phyloP scores from a whole-genome alignment of 2,113 vertebrate genomes.

The Lipophrys pholis region DNA sequence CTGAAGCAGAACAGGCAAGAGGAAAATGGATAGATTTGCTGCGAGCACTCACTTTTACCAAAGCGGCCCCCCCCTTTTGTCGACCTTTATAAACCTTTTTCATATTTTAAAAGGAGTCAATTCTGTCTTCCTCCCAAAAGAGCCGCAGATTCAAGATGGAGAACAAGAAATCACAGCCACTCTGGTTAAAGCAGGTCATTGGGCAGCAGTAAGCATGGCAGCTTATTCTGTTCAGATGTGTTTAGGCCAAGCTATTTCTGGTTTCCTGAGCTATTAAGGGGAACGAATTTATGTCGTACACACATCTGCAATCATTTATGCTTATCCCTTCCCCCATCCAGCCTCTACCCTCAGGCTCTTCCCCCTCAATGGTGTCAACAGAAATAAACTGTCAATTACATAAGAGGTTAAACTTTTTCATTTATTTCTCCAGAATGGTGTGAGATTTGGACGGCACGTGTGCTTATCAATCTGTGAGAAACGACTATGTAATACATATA shows the following conservation, averaged over 20 bases:
- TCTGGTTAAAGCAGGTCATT: constrained; percentile 32
- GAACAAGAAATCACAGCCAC: background rate
- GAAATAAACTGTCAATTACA: constrained; percentile 46
- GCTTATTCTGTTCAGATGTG: constrained; percentile 23
- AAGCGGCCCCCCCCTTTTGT: constrained; percentile 39
- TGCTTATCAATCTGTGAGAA: constrained; percentile 9
- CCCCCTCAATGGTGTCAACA: constrained; percentile 7
- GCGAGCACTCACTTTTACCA: constrained; percentile 30
- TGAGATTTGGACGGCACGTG: constrained; percentile 14
- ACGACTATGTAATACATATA: background rate
- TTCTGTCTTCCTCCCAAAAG: constrained; percentile 13
- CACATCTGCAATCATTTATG: constrained; percentile 19
- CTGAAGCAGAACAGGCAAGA: constrained; percentile 64
- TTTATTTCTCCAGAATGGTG: constrained; percentile 32
- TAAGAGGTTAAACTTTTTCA: constrained; percentile 29
- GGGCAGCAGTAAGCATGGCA: constrained; percentile 9
- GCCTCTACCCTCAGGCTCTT: constrained; percentile 12
- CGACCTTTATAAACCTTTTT: constrained; percentile 40
- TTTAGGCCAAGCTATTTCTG: constrained; percentile 34
- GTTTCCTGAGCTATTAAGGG: constrained; percentile 20
- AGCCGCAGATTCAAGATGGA: background rate
- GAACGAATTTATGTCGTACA: constrained; percentile 16
- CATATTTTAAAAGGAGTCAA: constrained; percentile 39
- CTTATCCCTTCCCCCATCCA: constrained; percentile 27
- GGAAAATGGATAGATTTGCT: constrained; percentile 63